Evolutionary conservation across 2,797 vertebrate species (phyloP), one percentile per base, ranked within the genome.

Genomic region (Gorsachius magnificus): DNA sequence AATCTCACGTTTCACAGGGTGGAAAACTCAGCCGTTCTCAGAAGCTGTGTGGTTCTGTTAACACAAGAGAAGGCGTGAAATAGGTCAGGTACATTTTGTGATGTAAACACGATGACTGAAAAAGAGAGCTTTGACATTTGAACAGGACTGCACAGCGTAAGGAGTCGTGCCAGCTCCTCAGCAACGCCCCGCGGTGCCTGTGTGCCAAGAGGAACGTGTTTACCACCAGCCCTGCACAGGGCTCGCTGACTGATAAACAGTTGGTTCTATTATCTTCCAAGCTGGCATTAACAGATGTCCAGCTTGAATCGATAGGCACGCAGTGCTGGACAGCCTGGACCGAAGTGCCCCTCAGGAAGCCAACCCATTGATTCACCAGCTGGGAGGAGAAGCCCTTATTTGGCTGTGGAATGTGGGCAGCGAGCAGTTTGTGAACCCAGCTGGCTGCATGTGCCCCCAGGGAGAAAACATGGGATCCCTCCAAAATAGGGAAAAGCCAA

Each of bases 361-460:
- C 87, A 22, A 15, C 11, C n/a, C 3, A 6, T 6, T 4, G 41
- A 57, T 54, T n/a, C 28, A 6, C 15, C 9, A 11, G 68, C 13
- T 54, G 51, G 66, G 51, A 25, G 0, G 36, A 66, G 83, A 28
- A 80, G 53, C 43, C 89, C 83, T 79, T 78, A 46, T 87, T 86
- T 90, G 94, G 93, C 83, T 43, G 60, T 60, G 93, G 89, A 93
- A 88, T 57, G 80, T 10, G 31, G 83, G 82, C 89, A 87, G 78
- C 46, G 51, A 64, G 82, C 36, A 25, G 36, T 6, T 5, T 60
- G 60, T 38, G 50, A 87, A 8, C 60, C 72, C 95, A 66, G 83
- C 31, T 70, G 83, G 61, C 43, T 60, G 3, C 50, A 28, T 0
- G n/a, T 10, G n/a, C 26, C 70, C 38, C 68, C 41, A 4, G 36